Evolutionary conservation across 1,140 invertebrate species (phyloP).

Genomic region (Atta texana): DNA sequence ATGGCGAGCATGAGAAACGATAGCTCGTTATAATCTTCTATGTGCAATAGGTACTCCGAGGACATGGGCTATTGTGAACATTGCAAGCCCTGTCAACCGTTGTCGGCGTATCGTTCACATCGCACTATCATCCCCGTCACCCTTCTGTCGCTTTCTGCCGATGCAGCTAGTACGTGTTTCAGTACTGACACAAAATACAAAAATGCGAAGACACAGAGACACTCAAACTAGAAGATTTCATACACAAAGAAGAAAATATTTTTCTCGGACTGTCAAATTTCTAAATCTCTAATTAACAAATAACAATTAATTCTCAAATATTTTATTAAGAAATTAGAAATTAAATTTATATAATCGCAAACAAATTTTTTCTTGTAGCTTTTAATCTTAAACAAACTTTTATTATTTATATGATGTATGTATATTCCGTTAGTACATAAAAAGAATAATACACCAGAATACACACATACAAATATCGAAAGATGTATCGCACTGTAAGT

Average conservation of each 20-base stretch:
- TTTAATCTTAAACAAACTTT: background rate
- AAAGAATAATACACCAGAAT: background rate
- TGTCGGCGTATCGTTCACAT: conserved; percentile 49
- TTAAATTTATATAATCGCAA: background rate
- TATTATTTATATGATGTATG: background rate
- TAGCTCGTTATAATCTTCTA: conserved; percentile 69
- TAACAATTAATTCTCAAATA: background rate
- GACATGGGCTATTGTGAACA: conserved; percentile 52
- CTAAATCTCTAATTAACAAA: background rate
- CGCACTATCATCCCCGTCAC: conserved; percentile 39
- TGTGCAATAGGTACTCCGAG: conserved; percentile 44
- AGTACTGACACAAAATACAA: background rate
- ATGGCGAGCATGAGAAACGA: conserved; percentile 34
- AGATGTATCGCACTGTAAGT: conserved; percentile 4
- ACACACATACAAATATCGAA: background rate
- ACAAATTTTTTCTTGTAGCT: background rate
- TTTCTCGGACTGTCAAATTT: background rate
- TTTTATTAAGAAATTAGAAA: background rate
- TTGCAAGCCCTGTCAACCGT: conserved; percentile 41
- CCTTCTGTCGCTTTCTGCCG: conserved; percentile 44
- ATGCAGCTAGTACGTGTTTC: conserved; percentile 33
- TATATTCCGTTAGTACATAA: background rate
- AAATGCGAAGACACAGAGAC: background rate
- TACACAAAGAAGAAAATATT: background rate
- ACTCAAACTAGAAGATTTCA: background rate